Evolutionary conservation across 2,113 vertebrate genomes (phyloP).

Genomic region (Emydocephalus ijimae): DNA sequence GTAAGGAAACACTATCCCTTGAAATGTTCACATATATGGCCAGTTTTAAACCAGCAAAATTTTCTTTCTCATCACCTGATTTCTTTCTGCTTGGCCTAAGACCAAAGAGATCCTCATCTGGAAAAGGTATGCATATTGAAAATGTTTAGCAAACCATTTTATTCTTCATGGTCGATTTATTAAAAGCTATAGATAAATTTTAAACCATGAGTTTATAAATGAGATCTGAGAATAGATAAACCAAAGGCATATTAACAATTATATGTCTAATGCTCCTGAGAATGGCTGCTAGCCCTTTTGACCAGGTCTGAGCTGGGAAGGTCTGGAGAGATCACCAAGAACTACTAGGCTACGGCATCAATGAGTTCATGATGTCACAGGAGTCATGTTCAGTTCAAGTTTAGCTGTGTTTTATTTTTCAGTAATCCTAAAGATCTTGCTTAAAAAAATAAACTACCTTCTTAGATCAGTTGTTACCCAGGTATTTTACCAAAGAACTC

Average conservation of each 20-base stretch:
- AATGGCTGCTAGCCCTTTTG: background rate
- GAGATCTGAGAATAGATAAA: background rate
- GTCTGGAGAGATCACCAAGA: background rate
- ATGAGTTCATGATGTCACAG: background rate
- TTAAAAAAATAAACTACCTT: background rate
- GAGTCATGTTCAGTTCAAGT: background rate
- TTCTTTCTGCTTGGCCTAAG: background rate
- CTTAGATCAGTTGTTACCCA: background rate
- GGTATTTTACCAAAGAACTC: background rate
- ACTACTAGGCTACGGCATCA: background rate
- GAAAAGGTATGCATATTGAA: background rate
- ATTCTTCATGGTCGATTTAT: background rate
- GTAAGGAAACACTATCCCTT: background rate
- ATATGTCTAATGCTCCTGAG: background rate
- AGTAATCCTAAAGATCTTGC: background rate
- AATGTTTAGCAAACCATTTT: background rate
- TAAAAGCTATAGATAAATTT: background rate
- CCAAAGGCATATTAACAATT: background rate
- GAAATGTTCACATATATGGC: background rate
- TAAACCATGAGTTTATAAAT: background rate
- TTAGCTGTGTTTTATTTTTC: background rate
- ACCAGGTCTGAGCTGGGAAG: background rate
- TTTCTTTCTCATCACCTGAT: background rate
- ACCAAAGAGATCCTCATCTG: background rate
- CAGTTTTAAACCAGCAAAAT: background rate